Conservation (phyloP, 2,888 invertebrate genomes). For the Meteorus cinctellus region DNA sequence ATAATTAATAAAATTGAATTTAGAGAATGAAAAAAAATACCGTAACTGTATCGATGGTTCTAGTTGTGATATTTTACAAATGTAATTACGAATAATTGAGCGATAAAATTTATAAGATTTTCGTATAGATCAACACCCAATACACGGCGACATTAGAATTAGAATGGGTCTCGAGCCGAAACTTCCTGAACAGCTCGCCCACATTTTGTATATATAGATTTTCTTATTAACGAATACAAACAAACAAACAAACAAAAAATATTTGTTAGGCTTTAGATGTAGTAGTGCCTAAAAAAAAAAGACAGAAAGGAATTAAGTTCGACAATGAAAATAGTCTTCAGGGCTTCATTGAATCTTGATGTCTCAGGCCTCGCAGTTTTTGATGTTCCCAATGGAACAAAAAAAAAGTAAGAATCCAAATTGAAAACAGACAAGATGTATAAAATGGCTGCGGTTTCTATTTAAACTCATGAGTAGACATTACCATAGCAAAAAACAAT, state of each 20-base stretch:
- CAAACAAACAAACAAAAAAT: conserved; percentile 43
- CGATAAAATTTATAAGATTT: conserved; percentile 52
- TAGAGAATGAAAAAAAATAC: conserved; percentile 53
- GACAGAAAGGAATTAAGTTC: conserved; percentile 53
- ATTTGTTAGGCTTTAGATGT: conserved; percentile 66
- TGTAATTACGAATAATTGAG: conserved; percentile 57
- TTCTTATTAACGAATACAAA: conserved; percentile 49
- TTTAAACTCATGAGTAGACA: neutral
- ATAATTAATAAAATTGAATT: conserved; percentile 39
- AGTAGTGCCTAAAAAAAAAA: conserved; percentile 67
- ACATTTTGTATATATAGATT: conserved; percentile 60
- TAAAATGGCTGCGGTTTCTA: conserved; percentile 47
- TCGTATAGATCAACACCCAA: conserved; percentile 38
- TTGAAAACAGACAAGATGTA: conserved; percentile 33
- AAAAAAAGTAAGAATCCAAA: conserved; percentile 24
- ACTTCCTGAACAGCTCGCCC: conserved; percentile 39
- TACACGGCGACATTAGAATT: neutral
- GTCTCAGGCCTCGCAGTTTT: conserved; percentile 28
- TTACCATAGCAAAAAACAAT: conserved; percentile 14
- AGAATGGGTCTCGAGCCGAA: conserved; percentile 24
- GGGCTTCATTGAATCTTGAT: conserved; percentile 24
- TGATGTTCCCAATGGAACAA: conserved; percentile 46
- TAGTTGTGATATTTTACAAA: conserved; percentile 72
- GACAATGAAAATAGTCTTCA: conserved; percentile 37
- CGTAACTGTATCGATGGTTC: conserved; percentile 69